Evolutionary conservation across 2,113 vertebrate genomes (phyloP).

Genomic region (Serilophus lunatus): DNA sequence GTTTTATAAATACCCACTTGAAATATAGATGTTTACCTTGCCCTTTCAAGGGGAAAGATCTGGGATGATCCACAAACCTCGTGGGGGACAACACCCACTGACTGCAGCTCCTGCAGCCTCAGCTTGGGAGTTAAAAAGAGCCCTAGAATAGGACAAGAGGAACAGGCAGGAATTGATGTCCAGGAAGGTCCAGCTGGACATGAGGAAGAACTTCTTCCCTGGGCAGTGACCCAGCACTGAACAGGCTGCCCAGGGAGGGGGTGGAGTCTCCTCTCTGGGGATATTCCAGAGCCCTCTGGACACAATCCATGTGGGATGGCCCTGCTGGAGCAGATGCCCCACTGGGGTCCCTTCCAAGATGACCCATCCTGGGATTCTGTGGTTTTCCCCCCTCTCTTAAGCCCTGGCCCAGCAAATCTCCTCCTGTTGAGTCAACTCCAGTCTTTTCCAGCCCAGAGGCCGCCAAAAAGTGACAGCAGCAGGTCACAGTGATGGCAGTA

Average conservation of each 20-base stretch:
- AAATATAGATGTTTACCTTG: neutral
- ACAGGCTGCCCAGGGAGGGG: neutral
- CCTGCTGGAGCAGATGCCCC: neutral
- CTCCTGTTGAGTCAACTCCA: neutral
- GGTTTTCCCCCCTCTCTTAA: neutral
- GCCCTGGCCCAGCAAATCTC: neutral
- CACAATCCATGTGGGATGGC: neutral
- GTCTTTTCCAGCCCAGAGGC: neutral
- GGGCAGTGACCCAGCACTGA: neutral
- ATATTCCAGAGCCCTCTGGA: neutral
- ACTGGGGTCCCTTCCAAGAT: neutral
- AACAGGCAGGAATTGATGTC: neutral
- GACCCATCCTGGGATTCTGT: fast-evolving
- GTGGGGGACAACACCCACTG: fast-evolving
- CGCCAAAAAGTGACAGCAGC: neutral
- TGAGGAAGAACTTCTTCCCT: neutral
- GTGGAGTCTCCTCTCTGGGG: neutral
- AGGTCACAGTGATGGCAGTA: fast-evolving
- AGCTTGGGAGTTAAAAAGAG: neutral
- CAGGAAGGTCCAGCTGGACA: neutral
- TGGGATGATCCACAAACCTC: neutral
- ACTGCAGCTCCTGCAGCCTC: neutral
- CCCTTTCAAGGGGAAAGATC: neutral
- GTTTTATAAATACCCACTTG: neutral
- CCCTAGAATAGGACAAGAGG: neutral